Conservation (phyloP, 2,888 invertebrate genomes). For the Tribolium freemani region DNA sequence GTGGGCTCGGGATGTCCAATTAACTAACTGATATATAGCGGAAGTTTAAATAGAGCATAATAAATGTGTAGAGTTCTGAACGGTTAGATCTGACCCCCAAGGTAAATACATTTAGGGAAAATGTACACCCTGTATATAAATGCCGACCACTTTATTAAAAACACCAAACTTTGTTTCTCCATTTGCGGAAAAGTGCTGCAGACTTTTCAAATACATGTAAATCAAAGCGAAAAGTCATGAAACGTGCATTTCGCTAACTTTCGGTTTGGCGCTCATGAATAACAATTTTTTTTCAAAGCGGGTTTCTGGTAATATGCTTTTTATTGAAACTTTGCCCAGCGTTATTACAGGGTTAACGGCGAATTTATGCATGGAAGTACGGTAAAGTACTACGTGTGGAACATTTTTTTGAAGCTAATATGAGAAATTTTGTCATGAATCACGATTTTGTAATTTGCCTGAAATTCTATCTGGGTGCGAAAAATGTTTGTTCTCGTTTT, state of each 20-base stretch:
- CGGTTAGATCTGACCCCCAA: neutral
- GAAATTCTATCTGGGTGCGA: too few species aligned
- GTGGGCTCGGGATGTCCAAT: conserved; percentile 28
- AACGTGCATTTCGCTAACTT: neutral
- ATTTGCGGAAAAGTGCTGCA: neutral
- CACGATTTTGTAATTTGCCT: too few species aligned
- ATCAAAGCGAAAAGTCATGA: neutral
- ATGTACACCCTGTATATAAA: neutral
- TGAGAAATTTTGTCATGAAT: neutral
- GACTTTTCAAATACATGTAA: neutral
- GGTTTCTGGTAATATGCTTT: neutral
- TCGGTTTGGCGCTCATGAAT: neutral
- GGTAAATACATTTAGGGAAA: conserved; percentile 11
- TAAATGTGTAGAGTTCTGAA: conserved; percentile 28
- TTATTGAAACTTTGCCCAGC: conserved; percentile 1
- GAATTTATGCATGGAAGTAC: conserved; percentile 23
- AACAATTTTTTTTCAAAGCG: conserved; percentile 1
- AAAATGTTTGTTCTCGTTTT: too few species aligned
- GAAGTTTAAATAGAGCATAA: conserved; percentile 39
- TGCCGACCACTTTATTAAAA: too few species aligned
- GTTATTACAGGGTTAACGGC: neutral
- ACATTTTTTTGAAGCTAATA: neutral
- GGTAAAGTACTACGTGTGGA: neutral
- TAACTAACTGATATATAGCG: conserved; percentile 41
- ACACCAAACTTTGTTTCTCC: too few species aligned